Evolutionary conservation across 2,113 vertebrate genomes (phyloP), one percentile per base, ranked within the genome.

Genomic region (Poeciliopsis prolifica): DNA sequence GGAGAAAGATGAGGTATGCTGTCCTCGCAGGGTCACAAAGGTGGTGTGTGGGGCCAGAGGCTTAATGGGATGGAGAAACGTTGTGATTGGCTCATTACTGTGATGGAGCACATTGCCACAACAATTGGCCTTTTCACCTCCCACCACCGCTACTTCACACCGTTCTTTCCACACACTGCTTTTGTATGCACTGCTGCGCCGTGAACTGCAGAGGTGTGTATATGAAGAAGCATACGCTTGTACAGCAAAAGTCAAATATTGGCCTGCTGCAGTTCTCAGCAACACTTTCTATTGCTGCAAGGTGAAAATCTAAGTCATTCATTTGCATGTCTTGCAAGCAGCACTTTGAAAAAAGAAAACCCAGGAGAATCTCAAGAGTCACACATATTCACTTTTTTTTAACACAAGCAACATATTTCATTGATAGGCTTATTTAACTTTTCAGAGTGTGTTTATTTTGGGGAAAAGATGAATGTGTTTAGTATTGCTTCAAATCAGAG

Each of bases 21-120:
- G 86, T 90, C 90, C 87, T 90, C 81, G 78, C 81, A 77, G 91
- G 91, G 91, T 93, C 89, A 88, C 79, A 78, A 82, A 87, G 92
- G 89, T 85, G 84, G 79, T 67, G 91, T 87, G 85, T 80, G 77
- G 79, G 88, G 80, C 87, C 88, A 80, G 69, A 83, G 87, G 87
- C 87, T 90, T 93, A 93, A 92, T 90, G 90, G 86, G 90, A 93
- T 93, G 92, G 90, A 93, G 91, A 93, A 92, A 91, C 80, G 74
- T 88, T 91, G 83, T 91, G 91, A 93, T 92, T 93, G 92, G 91
- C 90, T 93, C 92, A 92, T 93, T 93, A 93, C 83, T 88, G 90
- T 91, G 92, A 93, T 93, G 91, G 89, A 93, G 92, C 90, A 89
- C 80, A 80, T 90, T 89, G 89, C 86, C 85, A 66, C 81, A 54